phyloP scores from a whole-genome alignment of 2,113 vertebrate genomes.

The Callocephalon fimbriatum region DNA sequence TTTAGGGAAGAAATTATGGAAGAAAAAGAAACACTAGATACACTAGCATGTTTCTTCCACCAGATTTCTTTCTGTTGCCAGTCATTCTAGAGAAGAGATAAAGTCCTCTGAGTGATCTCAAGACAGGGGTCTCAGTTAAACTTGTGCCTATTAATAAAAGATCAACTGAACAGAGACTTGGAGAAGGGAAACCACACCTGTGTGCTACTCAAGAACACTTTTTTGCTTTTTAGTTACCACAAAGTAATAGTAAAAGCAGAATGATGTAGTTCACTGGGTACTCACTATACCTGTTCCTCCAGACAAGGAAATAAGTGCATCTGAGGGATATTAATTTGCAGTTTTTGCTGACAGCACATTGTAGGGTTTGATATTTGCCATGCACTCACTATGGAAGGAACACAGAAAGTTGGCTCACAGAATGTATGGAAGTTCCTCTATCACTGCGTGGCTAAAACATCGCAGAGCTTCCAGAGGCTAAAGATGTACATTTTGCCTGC shows the following conservation, averaged over 20 bases:
- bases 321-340: neutral
- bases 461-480: neutral
- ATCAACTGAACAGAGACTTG: neutral
- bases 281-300: neutral
- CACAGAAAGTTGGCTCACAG: neutral
- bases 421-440: neutral
- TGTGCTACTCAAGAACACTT: rapidly evolving
- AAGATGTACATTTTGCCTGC: neutral
- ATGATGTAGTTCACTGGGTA: neutral
- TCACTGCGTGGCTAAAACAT: neutral
- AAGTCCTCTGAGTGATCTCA: neutral
- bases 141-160: neutral
- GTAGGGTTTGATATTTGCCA: neutral
- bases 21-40: neutral
- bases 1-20: neutral
- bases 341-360: neutral
- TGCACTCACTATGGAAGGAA: neutral
- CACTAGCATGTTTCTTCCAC: neutral
- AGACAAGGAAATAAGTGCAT: neutral
- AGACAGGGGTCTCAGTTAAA: neutral
- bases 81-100: neutral
- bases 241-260: neutral
- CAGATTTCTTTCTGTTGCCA: neutral
- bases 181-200: neutral
- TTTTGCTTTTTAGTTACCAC: neutral